Evolutionary conservation across 2,888 invertebrate genomes (phyloP), one percentile per base, ranked within the genome.

Genomic region (Ommatoiulus sabulosus): DNA sequence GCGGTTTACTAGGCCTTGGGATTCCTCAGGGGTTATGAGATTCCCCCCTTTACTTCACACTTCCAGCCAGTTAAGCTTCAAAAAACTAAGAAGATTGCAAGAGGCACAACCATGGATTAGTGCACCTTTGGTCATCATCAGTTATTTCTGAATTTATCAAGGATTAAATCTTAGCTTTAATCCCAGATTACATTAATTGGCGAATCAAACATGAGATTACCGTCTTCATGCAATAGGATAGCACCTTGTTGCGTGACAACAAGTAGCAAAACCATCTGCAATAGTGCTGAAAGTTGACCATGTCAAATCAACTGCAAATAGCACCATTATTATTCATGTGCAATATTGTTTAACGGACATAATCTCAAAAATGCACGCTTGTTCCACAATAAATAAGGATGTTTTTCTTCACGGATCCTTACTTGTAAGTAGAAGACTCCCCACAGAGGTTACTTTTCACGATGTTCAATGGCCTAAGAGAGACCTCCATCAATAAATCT

Each of bases 401-500:
- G 80, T 80, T 80, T 80, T 80, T 35, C 35, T 35, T 80, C 80
- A 80, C 80, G 15, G 80, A 12, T 20, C 24, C 63, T 72, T 72
- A 24, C 72, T 72, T 72, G 72, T 24, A 12, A 80, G 80, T 15
- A 35, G 80, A 35, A 80, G 80, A 80, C 80, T 80, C 80, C 80
- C 80, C 80, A 80, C 80, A 35, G 80, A 12, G 80, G 35, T 6
- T 15, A 80, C 80, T 80, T 80, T 80, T 80, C 80, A 80, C 80
- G 80, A 80, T 80, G 80, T 35, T 80, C 80, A 80, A 80, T 35
- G 10, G 80, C 35, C 80, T 24, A 0, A 24, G 80, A 80, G 80
- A 80, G 80, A 80, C 80, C 80, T 12, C 12, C 35, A 80, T 80
- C 80, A 80, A 80, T 80, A 80, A 80, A 80, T 80, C 80, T 80